Conservation (phyloP, 2,888 invertebrate species). For the Eremobia ochroleuca region DNA sequence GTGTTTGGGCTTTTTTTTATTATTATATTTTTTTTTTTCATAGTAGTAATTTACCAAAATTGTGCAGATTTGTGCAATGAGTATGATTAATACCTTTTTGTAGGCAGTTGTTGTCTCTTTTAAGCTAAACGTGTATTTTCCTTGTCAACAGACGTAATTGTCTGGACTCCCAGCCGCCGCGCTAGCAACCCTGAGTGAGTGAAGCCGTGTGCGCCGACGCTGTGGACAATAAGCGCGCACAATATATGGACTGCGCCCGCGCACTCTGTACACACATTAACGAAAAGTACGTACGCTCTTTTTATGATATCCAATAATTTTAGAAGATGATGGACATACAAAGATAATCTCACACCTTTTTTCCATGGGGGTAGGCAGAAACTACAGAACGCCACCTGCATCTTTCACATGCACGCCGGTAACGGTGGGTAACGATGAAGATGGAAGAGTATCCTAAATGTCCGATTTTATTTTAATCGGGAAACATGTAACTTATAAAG, state of each 20-base stretch:
- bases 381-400: background rate
- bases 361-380: background rate
- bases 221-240: slow-evolving; percentile 66
- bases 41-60: background rate
- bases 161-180: slow-evolving; percentile 72
- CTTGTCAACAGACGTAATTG: slow-evolving; percentile 82
- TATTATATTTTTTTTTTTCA: too few species aligned
- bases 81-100: background rate
- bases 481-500: background rate
- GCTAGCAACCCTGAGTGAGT: slow-evolving; percentile 78
- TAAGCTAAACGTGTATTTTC: slow-evolving; percentile 7
- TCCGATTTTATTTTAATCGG: background rate
- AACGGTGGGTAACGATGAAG: background rate
- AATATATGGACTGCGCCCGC: slow-evolving; percentile 83
- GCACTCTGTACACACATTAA: slow-evolving; percentile 80
- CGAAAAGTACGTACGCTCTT: slow-evolving; percentile 78
- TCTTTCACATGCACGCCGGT: background rate
- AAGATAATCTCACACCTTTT: background rate
- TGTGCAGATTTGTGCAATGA: background rate
- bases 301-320: background rate
- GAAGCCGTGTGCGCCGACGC: slow-evolving; percentile 67
- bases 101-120: background rate
- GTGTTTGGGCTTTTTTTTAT: background rate
- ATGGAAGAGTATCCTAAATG: background rate
- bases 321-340: background rate